A percentile compares a stretch with the other conserved stretches of the same genome.
These are phyloP conservation scores for Mantis religiosa DNA, from an alignment of 2,888 invertebrate species.

Conservation along the genomic window DNA sequence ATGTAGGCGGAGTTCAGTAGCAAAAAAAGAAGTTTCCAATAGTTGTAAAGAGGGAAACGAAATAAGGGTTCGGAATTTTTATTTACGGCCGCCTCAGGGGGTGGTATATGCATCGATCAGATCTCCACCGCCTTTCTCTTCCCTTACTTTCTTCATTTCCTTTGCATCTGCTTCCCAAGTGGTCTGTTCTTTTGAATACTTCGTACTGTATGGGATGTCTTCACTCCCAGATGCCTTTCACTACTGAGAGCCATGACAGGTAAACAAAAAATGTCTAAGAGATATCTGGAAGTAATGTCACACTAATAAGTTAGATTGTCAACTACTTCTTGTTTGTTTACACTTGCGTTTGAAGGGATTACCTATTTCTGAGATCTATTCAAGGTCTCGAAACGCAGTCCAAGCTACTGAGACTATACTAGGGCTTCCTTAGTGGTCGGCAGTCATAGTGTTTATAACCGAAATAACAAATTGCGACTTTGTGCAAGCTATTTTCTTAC, in stretches of 20 bases:
- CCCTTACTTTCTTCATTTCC: neutral
- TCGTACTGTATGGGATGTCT: neutral
- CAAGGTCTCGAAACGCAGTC: no score
- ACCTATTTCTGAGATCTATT: no score
- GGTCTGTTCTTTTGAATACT: neutral
- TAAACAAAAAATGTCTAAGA: neutral
- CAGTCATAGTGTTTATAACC: no score
- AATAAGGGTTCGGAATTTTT: neutral
- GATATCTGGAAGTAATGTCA: no score
- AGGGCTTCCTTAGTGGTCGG: no score
- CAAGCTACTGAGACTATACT: no score
- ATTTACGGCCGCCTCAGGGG: neutral
- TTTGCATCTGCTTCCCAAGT: neutral
- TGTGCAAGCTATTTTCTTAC: no score
- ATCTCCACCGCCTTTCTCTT: neutral
- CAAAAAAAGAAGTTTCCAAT: neutral
- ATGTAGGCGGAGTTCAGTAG: neutral
- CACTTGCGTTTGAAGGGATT: no score
- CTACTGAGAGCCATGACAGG: neutral
- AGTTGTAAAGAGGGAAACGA: slow-evolving; percentile 2
- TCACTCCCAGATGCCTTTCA: neutral
- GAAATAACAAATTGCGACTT: no score
- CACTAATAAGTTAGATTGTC: no score
- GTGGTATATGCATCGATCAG: neutral
- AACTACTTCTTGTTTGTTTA: no score